Evolutionary conservation across 2,888 invertebrate species (phyloP).

Genomic region (Empis livida): DNA sequence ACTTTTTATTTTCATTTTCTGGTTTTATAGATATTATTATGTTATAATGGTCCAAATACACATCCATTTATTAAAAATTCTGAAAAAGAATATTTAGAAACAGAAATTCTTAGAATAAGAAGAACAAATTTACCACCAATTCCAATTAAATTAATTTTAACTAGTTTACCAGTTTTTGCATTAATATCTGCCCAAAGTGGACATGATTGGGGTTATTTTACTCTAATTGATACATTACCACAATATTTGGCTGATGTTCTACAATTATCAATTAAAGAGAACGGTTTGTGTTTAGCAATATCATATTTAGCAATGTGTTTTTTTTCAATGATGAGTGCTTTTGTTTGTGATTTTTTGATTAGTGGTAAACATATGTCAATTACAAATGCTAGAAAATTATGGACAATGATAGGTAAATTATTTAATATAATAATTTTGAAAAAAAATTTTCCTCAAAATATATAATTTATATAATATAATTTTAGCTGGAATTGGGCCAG

Average conservation of each 20-base stretch:
- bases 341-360: constrained; percentile 55
- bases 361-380: constrained; percentile 43
- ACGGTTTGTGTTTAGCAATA: constrained; percentile 45
- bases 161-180: constrained; percentile 58
- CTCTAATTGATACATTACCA: constrained; percentile 51
- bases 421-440: no score
- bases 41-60: constrained; percentile 53
- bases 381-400: constrained; percentile 46
- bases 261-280: constrained; percentile 45
- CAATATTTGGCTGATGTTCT: constrained; percentile 49
- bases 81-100: constrained; percentile 53
- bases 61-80: constrained; percentile 62
- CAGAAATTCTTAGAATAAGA: constrained; percentile 45
- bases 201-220: constrained; percentile 53
- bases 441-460: no score
- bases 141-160: constrained; percentile 59
- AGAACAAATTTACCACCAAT: constrained; percentile 45
- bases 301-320: constrained; percentile 51
- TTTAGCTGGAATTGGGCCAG: constrained; percentile 56
- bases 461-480: no score
- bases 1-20: no score
- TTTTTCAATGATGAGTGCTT: constrained; percentile 45
- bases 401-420: constrained; percentile 46
- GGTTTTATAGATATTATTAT: constrained; percentile 40
- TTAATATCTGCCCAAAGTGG: constrained; percentile 59